Evolutionary conservation across 2,888 invertebrate genomes (phyloP), one percentile per base, ranked within the genome.

Genomic region (Empis stercorea): DNA sequence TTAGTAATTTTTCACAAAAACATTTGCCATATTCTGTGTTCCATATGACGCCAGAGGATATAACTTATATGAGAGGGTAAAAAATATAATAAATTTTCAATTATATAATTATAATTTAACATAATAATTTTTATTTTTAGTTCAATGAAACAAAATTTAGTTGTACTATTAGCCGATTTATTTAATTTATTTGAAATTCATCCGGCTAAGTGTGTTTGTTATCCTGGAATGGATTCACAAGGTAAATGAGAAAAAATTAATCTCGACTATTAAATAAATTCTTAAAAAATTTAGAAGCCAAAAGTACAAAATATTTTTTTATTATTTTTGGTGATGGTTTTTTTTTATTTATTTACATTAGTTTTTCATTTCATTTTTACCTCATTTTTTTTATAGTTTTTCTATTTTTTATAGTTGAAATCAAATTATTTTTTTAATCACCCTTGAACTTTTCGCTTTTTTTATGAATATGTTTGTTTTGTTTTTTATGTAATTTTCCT

Each of bases 41-140:
- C 75, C 92, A 93, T 70, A 84, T 95, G 79, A 80, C 84, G 71
- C 87, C 91, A n/a, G 94, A 95, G 69, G 95, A 96, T 69, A 82
- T 95, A 56, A 86, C 93, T 36, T 94, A 92, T 64, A 86, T 92
- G 80, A 78, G 89, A 68, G 88, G 89, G 84, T 87, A 64, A 69
- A 72, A 40, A 45, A 10, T 3, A 30, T 39, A 10, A 2, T 7
- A 27, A 30, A 23, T 4, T 44, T 40, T n/a, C n/a, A n/a, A 42
- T 39, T 37, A 27, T 48, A 23, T 30, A 47, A 20, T 30, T 48
- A 23, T 30, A 36, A 38, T 37, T 47, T 30, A 43, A 36, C n/a
- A 34, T 34, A 27, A 27, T 48, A 30, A 34, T 39, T 36, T 53
- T 47, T 34, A 38, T 36, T 7, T 44, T n/a, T 73, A 89, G 88